Evolutionary conservation across 2,888 invertebrate species (phyloP).

Genomic region (Agrilus cyanescens): DNA sequence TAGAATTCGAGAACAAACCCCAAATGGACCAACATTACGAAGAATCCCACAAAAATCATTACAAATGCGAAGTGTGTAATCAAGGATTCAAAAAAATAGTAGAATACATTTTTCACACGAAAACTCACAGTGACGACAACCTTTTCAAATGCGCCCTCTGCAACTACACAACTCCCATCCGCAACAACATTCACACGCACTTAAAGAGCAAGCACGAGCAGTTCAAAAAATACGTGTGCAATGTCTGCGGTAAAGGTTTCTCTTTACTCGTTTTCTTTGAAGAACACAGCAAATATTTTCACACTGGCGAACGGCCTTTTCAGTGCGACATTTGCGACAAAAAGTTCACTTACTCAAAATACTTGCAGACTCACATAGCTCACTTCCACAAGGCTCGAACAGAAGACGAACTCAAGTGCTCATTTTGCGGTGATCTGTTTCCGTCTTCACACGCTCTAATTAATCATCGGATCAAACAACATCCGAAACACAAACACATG

Average conservation of each 20-base stretch:
- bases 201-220: not conserved
- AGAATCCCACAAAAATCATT: constrained; percentile 13
- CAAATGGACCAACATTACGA: too few relatives aligned
- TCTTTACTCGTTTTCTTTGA: constrained; percentile 1
- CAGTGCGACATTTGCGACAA: constrained; percentile 39
- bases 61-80: constrained; percentile 41
- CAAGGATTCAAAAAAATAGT: constrained; percentile 39
- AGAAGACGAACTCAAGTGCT: not conserved
- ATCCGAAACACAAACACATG: constrained; percentile 16
- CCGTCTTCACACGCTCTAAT: too few relatives aligned
- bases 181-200: too few relatives aligned
- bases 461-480: not conserved
- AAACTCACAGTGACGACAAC: not conserved
- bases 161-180: not conserved
- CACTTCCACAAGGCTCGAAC: not conserved
- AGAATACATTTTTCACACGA: not conserved
- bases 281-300: constrained; percentile 36
- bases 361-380: constrained; percentile 1
- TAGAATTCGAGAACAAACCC: too few relatives aligned
- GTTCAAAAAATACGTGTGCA: constrained; percentile 8
- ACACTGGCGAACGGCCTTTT: constrained; percentile 35
- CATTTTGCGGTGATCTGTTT: not conserved
- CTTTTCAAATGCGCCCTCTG: constrained; percentile 1
- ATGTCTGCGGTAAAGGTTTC: constrained; percentile 10
- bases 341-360: constrained; percentile 33